Conservation (phyloP, 2,113 vertebrate species). For the Ceratotherium simum region DNA sequence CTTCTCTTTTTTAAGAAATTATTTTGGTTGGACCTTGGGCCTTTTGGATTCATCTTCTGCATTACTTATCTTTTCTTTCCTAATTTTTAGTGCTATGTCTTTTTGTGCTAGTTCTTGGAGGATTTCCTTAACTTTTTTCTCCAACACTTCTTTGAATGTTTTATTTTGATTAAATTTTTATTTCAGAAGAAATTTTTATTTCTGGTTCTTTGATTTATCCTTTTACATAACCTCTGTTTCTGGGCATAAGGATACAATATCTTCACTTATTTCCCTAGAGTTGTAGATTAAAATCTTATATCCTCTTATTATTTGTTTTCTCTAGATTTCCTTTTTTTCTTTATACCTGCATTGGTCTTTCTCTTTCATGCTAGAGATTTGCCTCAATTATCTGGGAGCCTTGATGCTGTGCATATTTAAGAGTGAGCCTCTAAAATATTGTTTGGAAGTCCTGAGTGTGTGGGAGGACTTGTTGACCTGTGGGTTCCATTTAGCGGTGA, state of each 20-base stretch:
- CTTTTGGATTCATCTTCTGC: neutral
- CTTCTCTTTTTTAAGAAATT: neutral
- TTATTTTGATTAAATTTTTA: constrained; percentile 45
- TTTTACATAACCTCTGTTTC: neutral
- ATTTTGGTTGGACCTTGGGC: neutral
- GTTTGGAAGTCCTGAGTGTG: neutral
- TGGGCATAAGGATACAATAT: neutral
- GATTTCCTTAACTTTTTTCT: neutral
- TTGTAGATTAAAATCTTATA: neutral
- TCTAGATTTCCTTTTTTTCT: neutral
- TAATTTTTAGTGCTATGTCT: neutral
- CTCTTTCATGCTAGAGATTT: neutral
- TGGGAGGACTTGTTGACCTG: neutral
- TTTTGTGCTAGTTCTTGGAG: neutral
- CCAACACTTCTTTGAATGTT: neutral
- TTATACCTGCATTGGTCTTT: neutral
- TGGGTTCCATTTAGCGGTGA: neutral
- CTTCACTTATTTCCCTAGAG: neutral
- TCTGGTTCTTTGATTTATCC: constrained; percentile 42
- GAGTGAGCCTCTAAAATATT: neutral
- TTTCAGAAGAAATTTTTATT: constrained; percentile 21
- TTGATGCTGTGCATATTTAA: neutral
- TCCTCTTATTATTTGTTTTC: neutral
- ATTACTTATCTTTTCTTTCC: neutral
- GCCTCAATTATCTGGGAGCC: neutral